Percentiles rank a stretch among this genome's conserved stretches.
phyloP scores from a whole-genome alignment of 1,140 invertebrate genomes.

The Zaprionus gabonicus region DNA sequence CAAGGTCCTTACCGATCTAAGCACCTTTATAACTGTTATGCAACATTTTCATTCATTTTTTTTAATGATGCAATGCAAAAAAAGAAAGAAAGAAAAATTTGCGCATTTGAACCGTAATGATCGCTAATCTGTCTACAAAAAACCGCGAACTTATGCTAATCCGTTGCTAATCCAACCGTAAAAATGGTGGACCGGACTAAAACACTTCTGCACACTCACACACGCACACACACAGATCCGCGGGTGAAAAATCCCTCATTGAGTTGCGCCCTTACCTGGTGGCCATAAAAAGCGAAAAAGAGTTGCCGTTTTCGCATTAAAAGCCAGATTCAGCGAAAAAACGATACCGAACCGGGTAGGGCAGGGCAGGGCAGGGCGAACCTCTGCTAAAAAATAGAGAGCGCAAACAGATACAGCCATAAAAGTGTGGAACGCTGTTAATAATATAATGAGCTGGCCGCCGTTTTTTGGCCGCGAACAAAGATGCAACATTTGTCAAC shows the following conservation, averaged over 20 bases:
- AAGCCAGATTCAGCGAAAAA: conserved; percentile 72
- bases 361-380: neutral
- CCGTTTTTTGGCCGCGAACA: conserved; percentile 42
- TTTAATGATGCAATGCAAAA: conserved; percentile 7
- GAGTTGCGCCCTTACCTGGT: conserved; percentile 51
- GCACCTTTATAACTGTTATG: neutral
- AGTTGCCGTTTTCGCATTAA: conserved; percentile 70
- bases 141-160: conserved; percentile 77
- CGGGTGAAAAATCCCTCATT: conserved; percentile 38
- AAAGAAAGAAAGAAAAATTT: conserved; percentile 3
- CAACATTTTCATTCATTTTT: conserved; percentile 39
- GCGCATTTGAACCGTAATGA: conserved; percentile 27
- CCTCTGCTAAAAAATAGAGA: conserved; percentile 41
- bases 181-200: conserved; percentile 78
- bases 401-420: conserved; percentile 32
- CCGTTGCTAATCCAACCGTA: conserved; percentile 76
- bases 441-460: conserved; percentile 58
- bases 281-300: conserved; percentile 71
- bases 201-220: conserved; percentile 21
- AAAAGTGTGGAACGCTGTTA: conserved; percentile 26
- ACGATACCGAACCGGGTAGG: conserved; percentile 5
- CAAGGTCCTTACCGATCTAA: neutral
- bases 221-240: neutral
- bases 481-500: conserved; percentile 80
- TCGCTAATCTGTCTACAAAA: conserved; percentile 56